phyloP scores from a whole-genome alignment of 2,888 invertebrate genomes.

The Harpalus rubripes region DNA sequence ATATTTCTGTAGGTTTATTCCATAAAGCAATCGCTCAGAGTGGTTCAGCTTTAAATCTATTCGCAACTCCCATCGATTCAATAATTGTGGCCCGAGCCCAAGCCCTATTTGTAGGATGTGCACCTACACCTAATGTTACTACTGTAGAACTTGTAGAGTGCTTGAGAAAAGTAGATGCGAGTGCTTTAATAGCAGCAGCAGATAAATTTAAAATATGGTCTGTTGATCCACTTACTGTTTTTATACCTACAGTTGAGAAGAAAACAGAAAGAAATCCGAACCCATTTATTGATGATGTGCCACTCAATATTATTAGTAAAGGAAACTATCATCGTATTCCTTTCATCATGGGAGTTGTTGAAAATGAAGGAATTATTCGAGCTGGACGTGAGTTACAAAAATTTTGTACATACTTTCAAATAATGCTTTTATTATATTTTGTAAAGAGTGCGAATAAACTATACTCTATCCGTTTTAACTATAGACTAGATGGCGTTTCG shows the following conservation, averaged over 20 bases:
- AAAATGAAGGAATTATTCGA: slow-evolving; percentile 79
- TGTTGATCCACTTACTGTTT: slow-evolving; percentile 78
- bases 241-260: slow-evolving; percentile 77
- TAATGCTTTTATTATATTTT: slow-evolving; percentile 8
- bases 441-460: not conserved
- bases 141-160: slow-evolving; percentile 75
- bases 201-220: slow-evolving; percentile 78
- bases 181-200: slow-evolving; percentile 75
- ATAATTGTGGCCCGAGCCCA: slow-evolving; percentile 73
- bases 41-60: slow-evolving; percentile 77
- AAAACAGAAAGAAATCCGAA: slow-evolving; percentile 73
- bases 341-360: slow-evolving; percentile 78
- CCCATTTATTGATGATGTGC: slow-evolving; percentile 78
- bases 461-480: too few relatives aligned
- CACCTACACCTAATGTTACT: slow-evolving; percentile 72
- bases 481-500: too few relatives aligned
- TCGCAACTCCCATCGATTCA: slow-evolving; percentile 73
- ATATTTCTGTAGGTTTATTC: slow-evolving; percentile 74
- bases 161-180: slow-evolving; percentile 76
- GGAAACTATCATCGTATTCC: slow-evolving; percentile 77
- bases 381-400: slow-evolving; percentile 74
- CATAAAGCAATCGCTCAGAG: slow-evolving; percentile 78
- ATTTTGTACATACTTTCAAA: not conserved
- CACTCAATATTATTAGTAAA: slow-evolving; percentile 74
- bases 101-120: slow-evolving; percentile 76